Percentiles rank a stretch among this genome's conserved stretches.
These are phyloP conservation scores for Enoplosus armatus DNA, from an alignment of 2,797 vertebrate genomes.

Conservation along the genomic window DNA sequence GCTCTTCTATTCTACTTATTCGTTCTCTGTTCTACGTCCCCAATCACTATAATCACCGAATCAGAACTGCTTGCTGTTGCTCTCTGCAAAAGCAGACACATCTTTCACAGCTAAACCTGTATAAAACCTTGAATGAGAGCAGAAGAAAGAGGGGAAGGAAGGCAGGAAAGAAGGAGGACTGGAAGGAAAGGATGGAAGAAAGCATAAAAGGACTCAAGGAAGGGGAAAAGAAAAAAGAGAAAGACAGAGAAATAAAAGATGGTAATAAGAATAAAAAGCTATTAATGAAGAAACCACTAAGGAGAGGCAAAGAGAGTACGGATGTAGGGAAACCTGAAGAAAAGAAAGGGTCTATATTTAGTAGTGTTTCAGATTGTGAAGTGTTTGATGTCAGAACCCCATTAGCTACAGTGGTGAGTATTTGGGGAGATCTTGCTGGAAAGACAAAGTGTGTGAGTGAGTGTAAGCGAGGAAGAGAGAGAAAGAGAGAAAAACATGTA, in stretches of 20 bases:
- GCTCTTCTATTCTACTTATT: neutral
- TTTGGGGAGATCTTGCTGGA: constrained; percentile 39
- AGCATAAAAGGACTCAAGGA: neutral
- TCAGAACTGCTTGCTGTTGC: constrained; percentile 29
- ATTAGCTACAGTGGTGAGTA: constrained; percentile 51
- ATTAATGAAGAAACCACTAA: constrained; percentile 22
- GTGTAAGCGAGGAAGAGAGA: neutral
- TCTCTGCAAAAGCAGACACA: constrained; percentile 52
- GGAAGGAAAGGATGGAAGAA: neutral
- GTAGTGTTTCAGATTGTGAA: constrained; percentile 44
- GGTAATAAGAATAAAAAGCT: neutral
- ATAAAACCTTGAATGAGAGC: constrained; percentile 27
- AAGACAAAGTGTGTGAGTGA: constrained; percentile 30
- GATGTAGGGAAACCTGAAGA: constrained; percentile 22
- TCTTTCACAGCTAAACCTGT: constrained; percentile 44
- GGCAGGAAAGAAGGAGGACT: neutral
- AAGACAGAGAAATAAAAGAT: neutral
- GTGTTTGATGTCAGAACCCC: constrained; percentile 63
- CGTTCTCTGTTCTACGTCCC: neutral
- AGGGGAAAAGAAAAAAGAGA: too few relatives aligned
- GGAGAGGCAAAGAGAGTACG: neutral
- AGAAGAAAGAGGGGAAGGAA: constrained; percentile 8
- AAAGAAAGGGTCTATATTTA: constrained; percentile 44
- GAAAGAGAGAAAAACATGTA: neutral
- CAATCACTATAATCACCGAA: constrained; percentile 55